These are phyloP conservation scores for Cynocephalus volans DNA, from an alignment of 2,113 vertebrate genomes.

Conservation along the genomic window DNA sequence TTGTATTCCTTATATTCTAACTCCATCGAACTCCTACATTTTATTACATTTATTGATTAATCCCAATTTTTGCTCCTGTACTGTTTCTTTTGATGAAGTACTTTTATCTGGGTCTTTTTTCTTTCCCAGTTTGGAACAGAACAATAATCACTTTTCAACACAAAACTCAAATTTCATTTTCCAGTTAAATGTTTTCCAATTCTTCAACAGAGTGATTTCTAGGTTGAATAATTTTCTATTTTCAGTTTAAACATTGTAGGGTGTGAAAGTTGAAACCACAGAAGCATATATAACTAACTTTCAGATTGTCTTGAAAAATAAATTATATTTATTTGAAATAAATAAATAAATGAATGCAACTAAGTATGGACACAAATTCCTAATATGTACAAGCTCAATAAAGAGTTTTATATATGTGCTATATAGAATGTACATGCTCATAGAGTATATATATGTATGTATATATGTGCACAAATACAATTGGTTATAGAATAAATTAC, in stretches of 20 bases:
- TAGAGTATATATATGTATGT: background rate
- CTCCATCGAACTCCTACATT: too few species aligned
- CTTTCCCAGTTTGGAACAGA: too few species aligned
- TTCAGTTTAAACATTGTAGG: background rate
- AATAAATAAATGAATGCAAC: background rate
- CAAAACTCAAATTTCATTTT: background rate
- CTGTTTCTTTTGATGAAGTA: too few species aligned
- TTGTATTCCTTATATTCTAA: too few species aligned
- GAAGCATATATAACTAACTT: background rate
- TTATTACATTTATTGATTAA: too few species aligned
- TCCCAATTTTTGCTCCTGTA: too few species aligned
- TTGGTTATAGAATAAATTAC: background rate
- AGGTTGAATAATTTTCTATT: background rate
- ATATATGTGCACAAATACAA: background rate
- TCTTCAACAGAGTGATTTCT: background rate
- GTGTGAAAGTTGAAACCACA: background rate
- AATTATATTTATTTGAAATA: background rate
- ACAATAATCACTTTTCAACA: too few species aligned
- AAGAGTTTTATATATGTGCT: background rate
- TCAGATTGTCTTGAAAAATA: background rate
- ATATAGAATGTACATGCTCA: background rate
- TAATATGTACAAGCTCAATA: background rate
- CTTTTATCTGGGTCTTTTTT: too few species aligned
- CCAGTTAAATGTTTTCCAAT: background rate
- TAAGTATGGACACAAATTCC: background rate